phyloP scores from a whole-genome alignment of 2,797 vertebrate genomes.

The Margarornis squamiger region DNA sequence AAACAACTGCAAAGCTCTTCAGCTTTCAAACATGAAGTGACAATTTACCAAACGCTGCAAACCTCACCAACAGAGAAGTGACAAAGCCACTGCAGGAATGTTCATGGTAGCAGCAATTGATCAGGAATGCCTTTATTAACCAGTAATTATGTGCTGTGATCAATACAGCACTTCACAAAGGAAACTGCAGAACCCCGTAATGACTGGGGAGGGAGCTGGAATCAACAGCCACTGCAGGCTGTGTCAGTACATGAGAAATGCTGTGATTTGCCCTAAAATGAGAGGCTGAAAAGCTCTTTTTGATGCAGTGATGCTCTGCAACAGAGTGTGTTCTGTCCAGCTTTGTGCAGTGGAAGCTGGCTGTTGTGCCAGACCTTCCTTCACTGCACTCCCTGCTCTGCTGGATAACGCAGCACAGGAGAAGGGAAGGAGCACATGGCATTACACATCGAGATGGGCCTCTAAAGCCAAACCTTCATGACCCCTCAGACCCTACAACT shows the following conservation, averaged over 20 bases:
- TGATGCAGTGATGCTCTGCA: background rate
- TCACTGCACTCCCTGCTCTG: background rate
- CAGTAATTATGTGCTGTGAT: background rate
- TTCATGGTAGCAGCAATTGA: background rate
- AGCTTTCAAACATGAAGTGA: background rate
- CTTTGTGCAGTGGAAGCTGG: rapidly evolving
- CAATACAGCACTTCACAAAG: background rate
- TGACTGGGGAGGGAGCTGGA: no score
- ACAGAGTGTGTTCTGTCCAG: rapidly evolving
- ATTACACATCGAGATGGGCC: background rate
- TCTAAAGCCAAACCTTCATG: background rate
- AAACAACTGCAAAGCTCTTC: background rate
- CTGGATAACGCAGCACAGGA: background rate
- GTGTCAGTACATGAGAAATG: rapidly evolving
- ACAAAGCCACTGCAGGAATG: background rate
- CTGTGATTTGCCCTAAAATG: background rate
- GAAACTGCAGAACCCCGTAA: background rate
- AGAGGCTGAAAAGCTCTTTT: background rate
- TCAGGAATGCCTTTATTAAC: background rate
- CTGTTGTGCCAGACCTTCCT: background rate
- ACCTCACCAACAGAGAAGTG: background rate
- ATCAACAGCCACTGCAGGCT: background rate
- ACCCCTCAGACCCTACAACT: background rate
- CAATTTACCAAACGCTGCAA: background rate
- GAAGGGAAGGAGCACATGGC: background rate